Conservation (phyloP, 1,140 invertebrate species). For the Triops cancriformis region DNA sequence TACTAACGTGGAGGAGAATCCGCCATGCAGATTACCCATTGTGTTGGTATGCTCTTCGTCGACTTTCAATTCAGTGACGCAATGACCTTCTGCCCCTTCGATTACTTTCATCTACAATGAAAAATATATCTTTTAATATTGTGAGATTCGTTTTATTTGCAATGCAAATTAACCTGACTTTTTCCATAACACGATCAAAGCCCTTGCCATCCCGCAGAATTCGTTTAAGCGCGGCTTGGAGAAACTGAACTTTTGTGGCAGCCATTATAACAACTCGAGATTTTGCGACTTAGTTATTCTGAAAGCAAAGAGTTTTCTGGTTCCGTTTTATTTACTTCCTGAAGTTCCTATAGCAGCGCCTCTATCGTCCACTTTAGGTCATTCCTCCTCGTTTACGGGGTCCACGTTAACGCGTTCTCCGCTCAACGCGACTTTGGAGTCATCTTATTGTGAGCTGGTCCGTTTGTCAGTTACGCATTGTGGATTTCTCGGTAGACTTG, state of each 20-base stretch:
- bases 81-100: constrained; percentile 55
- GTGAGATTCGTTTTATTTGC: constrained; percentile 18
- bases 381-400: too few species aligned
- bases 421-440: too few species aligned
- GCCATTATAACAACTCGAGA: too few species aligned
- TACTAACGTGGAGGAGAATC: constrained; percentile 68
- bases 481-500: too few species aligned
- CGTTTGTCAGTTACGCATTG: too few species aligned
- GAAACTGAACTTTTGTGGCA: not conserved
- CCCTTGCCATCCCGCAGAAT: constrained; percentile 33
- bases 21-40: constrained; percentile 69
- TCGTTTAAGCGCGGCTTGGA: not conserved
- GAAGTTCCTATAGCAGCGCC: too few species aligned
- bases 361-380: too few species aligned
- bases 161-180: constrained; percentile 37
- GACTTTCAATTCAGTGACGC: constrained; percentile 66
- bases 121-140: not conserved
- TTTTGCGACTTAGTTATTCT: too few species aligned
- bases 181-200: constrained; percentile 44
- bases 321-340: too few species aligned
- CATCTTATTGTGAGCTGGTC: too few species aligned
- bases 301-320: not conserved
- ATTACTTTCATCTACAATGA: constrained; percentile 54
- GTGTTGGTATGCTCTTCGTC: constrained; percentile 65
- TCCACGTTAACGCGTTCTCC: too few species aligned